Evolutionary conservation across 2,888 invertebrate genomes (phyloP).

Genomic region (Plagodis dolabraria): DNA sequence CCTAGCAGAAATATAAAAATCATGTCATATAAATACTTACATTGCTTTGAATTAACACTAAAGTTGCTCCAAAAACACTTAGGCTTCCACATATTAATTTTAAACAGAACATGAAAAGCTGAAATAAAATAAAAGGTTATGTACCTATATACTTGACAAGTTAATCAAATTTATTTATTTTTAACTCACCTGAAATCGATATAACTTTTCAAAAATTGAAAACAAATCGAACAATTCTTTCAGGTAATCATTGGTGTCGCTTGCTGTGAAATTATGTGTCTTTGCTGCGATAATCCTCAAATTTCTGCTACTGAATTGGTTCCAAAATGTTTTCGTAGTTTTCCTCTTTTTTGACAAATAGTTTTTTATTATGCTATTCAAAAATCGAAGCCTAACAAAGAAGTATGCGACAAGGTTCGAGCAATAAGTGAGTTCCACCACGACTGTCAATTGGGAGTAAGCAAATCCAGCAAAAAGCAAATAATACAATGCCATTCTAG

Average conservation of each 20-base stretch:
- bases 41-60: conserved; percentile 50
- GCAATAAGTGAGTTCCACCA: conserved; percentile 53
- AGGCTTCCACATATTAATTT: conserved; percentile 51
- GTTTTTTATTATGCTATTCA: conserved; percentile 59
- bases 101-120: conserved; percentile 54
- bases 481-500: conserved; percentile 20
- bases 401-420: conserved; percentile 56
- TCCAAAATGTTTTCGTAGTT: background rate
- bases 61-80: conserved; percentile 49
- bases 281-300: conserved; percentile 48
- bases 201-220: conserved; percentile 45
- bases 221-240: conserved; percentile 52
- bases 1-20: no score
- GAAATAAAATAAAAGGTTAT: conserved; percentile 29
- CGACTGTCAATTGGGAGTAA: conserved; percentile 44
- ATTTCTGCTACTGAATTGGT: conserved; percentile 10
- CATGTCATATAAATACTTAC: conserved; percentile 44
- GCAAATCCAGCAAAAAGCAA: conserved; percentile 34
- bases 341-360: conserved; percentile 43
- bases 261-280: conserved; percentile 48
- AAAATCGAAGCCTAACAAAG: conserved; percentile 49
- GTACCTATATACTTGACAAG: background rate
- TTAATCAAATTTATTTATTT: background rate
- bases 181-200: conserved; percentile 53
- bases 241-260: conserved; percentile 50